Evolutionary conservation across 2,888 invertebrate species (phyloP), one percentile per base, ranked within the genome.

Genomic region (Mycalesis mineus): DNA sequence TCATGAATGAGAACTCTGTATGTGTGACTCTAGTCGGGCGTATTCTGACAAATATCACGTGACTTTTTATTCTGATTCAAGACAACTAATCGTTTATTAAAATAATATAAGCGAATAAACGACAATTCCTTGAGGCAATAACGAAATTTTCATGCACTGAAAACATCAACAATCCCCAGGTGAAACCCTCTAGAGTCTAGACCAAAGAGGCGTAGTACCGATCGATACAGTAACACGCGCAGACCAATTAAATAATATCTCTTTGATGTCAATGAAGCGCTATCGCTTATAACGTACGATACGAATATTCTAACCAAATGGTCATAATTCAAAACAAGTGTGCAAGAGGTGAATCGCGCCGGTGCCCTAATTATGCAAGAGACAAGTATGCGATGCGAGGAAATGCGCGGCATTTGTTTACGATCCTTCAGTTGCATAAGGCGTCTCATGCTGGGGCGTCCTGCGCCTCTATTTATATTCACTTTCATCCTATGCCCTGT

Each of bases 381-480:
- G 70, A 69, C 61, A 69, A 69, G 65, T 68, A 69, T 65, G 65
- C 62, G 55, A 71, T 69, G 69, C 71, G 71, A 69, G 65, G 66
- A 70, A 66, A 73, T 71, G 71, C 68, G 67, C 63, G 66, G 68
- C 68, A 70, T 61, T 78, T 86, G 85, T 85, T 86, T 88, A 88
- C 81, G 80, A 80, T 76, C 70, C 75, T 69, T 68, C 73, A 58
- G 76, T 85, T 85, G 80, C 81, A 82, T 85, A 83, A 86, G 78
- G 69, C 74, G 77, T 74, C 76, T 77, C 76, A 78, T 74, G 77
- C 73, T 68, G 67, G 70, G 71, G 65, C 66, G 69, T 75, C 76
- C 75, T 73, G 71, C 71, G 71, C 68, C 70, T 78, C 81, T 82
- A 84, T 86, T 85, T 83, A 84, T 84, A 83, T 82, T 84, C 79